phyloP scores from a whole-genome alignment of 2,113 vertebrate species.

The Speoplatyrhinus poulsoni region DNA sequence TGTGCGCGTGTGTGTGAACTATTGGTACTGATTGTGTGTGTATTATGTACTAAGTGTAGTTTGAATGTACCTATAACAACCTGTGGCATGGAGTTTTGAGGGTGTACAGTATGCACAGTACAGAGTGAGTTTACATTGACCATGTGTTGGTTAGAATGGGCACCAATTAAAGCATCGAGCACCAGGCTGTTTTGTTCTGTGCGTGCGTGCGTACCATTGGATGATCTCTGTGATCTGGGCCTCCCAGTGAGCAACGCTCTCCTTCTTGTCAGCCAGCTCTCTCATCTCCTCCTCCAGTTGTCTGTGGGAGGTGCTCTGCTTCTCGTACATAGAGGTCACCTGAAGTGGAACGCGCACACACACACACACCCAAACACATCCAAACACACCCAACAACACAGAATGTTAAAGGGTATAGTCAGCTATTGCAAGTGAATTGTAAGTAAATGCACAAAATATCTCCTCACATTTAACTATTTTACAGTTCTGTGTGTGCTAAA shows the following conservation, averaged over 20 bases:
- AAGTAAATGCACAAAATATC: no score
- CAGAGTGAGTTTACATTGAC: not conserved
- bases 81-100: not conserved
- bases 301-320: slow-evolving; percentile 81
- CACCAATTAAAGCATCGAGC: no score
- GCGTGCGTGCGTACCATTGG: slow-evolving; percentile 85
- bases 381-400: not conserved
- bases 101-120: not conserved
- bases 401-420: not conserved
- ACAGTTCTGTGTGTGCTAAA: no score
- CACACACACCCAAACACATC: not conserved
- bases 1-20: not conserved
- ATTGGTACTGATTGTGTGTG: not conserved
- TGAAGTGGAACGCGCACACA: slow-evolving; percentile 54
- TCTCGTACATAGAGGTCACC: slow-evolving; percentile 86
- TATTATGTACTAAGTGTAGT: not conserved
- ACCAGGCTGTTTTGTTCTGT: not conserved
- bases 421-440: not conserved
- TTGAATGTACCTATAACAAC: no score
- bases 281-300: slow-evolving; percentile 94
- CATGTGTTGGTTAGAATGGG: not conserved
- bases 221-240: slow-evolving; percentile 99
- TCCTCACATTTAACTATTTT: no score
- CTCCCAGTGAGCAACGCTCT: slow-evolving; percentile 97
- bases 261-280: slow-evolving; percentile 94